Evolutionary conservation across 37 sponge, comb jelly and placozoan genomes (phyloP).

Genomic region (Geodia barretti): DNA sequence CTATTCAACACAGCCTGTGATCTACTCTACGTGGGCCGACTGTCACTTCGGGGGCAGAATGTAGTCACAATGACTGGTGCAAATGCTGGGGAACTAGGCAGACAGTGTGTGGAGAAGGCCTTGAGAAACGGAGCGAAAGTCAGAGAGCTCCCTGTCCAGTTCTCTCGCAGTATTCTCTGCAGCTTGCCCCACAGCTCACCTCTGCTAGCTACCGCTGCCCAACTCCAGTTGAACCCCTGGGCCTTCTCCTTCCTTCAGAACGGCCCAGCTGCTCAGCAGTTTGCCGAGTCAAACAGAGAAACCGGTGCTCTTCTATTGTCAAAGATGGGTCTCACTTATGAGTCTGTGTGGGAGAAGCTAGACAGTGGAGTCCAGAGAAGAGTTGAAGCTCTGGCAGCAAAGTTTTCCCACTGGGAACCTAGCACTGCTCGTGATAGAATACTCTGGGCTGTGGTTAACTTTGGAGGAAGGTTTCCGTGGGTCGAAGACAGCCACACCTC

Average conservation of each 20-base stretch:
- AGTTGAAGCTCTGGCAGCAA: not conserved
- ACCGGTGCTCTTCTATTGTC: not conserved
- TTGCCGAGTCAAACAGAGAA: not conserved
- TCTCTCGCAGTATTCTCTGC: not conserved
- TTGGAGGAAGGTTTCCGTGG: not conserved
- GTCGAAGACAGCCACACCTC: not conserved
- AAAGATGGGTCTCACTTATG: not conserved
- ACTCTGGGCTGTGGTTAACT: not conserved
- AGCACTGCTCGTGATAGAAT: not conserved
- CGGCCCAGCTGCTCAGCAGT: not conserved
- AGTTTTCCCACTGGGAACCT: not conserved
- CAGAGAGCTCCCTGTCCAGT: not conserved
- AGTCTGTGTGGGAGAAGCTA: not conserved
- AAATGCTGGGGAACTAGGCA: not conserved
- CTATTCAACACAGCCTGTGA: not conserved
- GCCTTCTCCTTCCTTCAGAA: not conserved
- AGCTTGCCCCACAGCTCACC: not conserved
- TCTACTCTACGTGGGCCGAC: not conserved
- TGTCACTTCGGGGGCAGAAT: not conserved
- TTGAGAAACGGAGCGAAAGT: not conserved
- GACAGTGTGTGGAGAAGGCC: not conserved
- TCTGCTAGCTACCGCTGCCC: not conserved
- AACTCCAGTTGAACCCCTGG: not conserved
- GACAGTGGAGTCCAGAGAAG: not conserved
- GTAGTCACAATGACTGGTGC: not conserved